Conservation (phyloP, 92 coral and sea anemone genomes). For the Diadumene lineata region DNA sequence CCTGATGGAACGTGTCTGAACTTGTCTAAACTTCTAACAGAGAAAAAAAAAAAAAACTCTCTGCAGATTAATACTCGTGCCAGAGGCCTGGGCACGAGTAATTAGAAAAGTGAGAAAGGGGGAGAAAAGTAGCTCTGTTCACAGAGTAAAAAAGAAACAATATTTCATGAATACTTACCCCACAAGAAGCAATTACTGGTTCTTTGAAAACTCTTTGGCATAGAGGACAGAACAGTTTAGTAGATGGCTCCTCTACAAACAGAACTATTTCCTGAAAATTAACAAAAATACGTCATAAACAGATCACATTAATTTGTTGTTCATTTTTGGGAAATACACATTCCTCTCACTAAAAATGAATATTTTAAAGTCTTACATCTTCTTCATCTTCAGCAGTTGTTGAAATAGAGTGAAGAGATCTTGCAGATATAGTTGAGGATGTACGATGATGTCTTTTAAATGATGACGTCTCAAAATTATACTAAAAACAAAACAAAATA, state of each 20-base stretch:
- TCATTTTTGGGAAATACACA: too few species aligned
- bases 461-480: conserved; percentile 73
- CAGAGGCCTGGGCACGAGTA: too few species aligned
- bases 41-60: too few species aligned
- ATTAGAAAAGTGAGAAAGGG: too few species aligned
- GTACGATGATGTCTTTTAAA: conserved; percentile 79
- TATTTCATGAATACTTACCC: conserved; percentile 62
- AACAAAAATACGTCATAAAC: not conserved
- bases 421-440: conserved; percentile 81
- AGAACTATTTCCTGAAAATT: conserved; percentile 70
- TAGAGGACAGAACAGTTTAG: conserved; percentile 84
- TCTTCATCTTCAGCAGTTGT: conserved; percentile 87
- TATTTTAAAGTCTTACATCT: conserved; percentile 47
- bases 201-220: conserved; percentile 92
- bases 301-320: too few species aligned
- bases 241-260: conserved; percentile 95
- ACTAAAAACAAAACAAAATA: conserved; percentile 40
- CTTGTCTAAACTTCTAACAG: too few species aligned
- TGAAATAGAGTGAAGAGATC: conserved; percentile 84
- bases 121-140: too few species aligned
- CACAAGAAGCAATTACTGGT: conserved; percentile 98
- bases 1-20: too few species aligned
- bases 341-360: too few species aligned
- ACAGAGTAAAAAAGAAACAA: too few species aligned
- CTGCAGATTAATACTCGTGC: too few species aligned